Base-by-base conservation (phyloP, 2,888 invertebrate genomes). In the Epicampocera succincta region DNA sequence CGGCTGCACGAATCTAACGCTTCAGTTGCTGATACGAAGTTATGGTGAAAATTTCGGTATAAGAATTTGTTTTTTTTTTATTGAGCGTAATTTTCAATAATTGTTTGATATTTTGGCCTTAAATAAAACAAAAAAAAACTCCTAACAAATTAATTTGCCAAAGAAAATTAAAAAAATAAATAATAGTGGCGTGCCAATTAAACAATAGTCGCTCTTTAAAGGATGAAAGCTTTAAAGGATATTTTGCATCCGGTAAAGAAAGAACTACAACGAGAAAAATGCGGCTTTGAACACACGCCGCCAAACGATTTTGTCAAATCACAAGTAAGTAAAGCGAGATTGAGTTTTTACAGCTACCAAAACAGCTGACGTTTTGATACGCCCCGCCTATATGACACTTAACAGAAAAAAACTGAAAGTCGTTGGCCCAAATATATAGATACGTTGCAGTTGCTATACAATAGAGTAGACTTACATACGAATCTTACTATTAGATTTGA, bases 261-360 rank as follows among this genome's bases (percentile, higher is more conserved):
- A 69, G 91, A 91, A 83, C 89, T 91, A 72, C 84, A 86, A 12
- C 86, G 87, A 1, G 87, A 88, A 38, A 87, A 88, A 61, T 91
- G 90, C 80, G 90, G 91, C 8, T 91, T 91, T 42, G 87, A 90
- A 80, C 90, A 91, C 77, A 84, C 86, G 50, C 88, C 89, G n/a
- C 88, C 90, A 42, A 88, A 91, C 85, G 89, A 90, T 83, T 91
- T 91, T 84, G 90, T 91, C 42, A 90, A 89, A 76, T 91, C 91
- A 3, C 91, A 91, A 86, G 91, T 91, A 85, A 89, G 87, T 85
- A 25, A n/a, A n/a, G n/a, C n/a, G n/a, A n/a, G n/a, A n/a, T n/a
- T n/a, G n/a, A n/a, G n/a, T n/a, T n/a, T n/a, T n/a, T n/a, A n/a
- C n/a, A n/a, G n/a, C n/a, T n/a, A 25, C 25, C 2, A 25, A 25